Evolutionary conservation across 2,113 vertebrate genomes (phyloP).

Genomic region (Megaceryle torquata): DNA sequence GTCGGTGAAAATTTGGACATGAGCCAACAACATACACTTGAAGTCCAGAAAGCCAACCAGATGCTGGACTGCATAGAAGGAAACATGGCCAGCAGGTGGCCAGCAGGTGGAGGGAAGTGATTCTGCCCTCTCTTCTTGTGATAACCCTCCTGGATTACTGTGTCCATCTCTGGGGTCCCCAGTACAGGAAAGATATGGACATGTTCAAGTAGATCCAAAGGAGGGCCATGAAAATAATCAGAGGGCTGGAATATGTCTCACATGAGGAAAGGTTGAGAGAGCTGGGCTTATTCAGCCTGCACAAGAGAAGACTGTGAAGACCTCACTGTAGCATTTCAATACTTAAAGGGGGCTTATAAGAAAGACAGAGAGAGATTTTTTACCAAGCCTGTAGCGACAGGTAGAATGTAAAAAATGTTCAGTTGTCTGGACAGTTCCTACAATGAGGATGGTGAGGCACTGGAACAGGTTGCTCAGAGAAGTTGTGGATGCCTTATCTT

Average conservation of each 20-base stretch:
- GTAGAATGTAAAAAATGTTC: too few species aligned
- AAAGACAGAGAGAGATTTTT: not conserved
- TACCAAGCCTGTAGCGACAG: not conserved
- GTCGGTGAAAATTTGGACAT: not conserved
- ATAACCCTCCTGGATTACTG: not conserved
- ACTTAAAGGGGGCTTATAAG: not conserved
- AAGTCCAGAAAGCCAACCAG: not conserved
- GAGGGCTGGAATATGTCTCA: not conserved
- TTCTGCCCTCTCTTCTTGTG: not conserved
- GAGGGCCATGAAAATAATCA: rapidly evolving
- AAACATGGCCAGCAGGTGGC: not conserved
- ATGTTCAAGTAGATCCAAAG: not conserved
- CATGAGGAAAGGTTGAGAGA: rapidly evolving
- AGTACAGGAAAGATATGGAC: too few species aligned
- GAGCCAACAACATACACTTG: not conserved
- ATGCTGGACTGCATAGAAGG: not conserved
- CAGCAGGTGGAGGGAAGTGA: not conserved
- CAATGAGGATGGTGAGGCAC: not conserved
- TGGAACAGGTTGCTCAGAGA: not conserved
- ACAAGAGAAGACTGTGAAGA: not conserved
- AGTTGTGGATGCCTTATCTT: rapidly evolving
- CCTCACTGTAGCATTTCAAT: not conserved
- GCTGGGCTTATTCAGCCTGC: not conserved
- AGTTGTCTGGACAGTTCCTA: not conserved
- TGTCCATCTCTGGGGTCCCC: not conserved